Base-by-base conservation (phyloP, 2,888 invertebrate genomes). In the Xanthorhoe designata region DNA sequence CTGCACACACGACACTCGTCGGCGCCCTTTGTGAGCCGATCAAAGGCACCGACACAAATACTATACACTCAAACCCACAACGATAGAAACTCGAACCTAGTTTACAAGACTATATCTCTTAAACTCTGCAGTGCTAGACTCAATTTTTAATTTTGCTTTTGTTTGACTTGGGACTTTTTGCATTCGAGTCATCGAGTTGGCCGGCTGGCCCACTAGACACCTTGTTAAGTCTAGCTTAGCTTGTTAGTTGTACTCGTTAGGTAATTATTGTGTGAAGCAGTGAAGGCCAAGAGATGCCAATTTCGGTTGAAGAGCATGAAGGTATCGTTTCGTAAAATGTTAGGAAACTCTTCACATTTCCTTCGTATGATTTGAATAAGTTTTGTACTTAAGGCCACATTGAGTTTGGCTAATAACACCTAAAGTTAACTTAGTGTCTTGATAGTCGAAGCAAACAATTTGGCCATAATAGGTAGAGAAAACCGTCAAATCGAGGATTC, bases 1-100 rank as follows among this genome's bases (percentile, higher is more conserved):
- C 87, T 85, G 80, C 72, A 85, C 89, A 90, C 83, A 85, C 88
- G 90, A 90, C 91, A 89, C 89, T 85, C 82, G 81, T 84, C 91
- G 92, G 92, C 88, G 79, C 88, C 87, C 89, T 92, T 92, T 92
- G 87, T 90, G 73, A 79, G 62, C 68, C 80, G 83, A 86, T 92
- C 92, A 92, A 92, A 92, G 79, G 86, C 66, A 80, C 92, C 92
- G 92, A 88, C 91, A 78, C 89, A 89, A 89, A 87, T 81, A 88
- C 78, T 73, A 74, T 71, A 74, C 64, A 70, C 58, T 63, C 73
- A 69, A 68, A 71, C 74, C 61, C 64, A 75, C 69, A 77, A 76
- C 70, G 72, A 75, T 60, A 66, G 38, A 66, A 76, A 76, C 75
- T 69, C 62, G 19, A 45, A 53, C 57, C 57, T 50, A 29, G 52